phyloP scores from a whole-genome alignment of 2,113 vertebrate genomes.

The Corythornis madagascariensis region DNA sequence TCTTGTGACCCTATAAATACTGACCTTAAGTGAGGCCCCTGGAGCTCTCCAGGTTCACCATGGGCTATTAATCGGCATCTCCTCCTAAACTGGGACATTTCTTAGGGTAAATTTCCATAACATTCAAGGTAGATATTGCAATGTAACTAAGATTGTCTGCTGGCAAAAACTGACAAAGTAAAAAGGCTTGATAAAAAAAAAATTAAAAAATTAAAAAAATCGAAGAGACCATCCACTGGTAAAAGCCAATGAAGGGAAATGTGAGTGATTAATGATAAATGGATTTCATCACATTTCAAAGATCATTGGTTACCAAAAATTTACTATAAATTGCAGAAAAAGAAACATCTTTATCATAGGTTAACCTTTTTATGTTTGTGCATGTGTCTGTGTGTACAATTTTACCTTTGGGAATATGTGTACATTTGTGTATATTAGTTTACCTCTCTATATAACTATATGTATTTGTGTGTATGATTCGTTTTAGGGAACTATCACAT shows the following conservation, averaged over 20 bases:
- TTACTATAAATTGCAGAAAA: not conserved
- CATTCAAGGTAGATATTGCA: not conserved
- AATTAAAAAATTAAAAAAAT: not conserved
- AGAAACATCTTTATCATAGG: not conserved
- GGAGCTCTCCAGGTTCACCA: too few relatives aligned
- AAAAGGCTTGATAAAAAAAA: not conserved
- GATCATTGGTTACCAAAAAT: not conserved
- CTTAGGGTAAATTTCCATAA: not conserved
- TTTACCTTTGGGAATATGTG: not conserved
- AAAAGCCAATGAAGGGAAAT: not conserved
- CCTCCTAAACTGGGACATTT: not conserved
- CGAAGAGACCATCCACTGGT: not conserved
- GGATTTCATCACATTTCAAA: not conserved
- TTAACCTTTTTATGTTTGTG: not conserved
- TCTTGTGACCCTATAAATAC: not conserved
- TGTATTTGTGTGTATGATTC: not conserved
- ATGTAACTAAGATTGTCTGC: not conserved
- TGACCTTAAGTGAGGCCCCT: not conserved
- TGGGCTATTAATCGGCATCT: not conserved
- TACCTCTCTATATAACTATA: not conserved
- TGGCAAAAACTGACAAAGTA: not conserved
- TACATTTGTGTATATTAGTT: not conserved
- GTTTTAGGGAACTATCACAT: too few relatives aligned
- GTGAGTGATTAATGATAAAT: not conserved
- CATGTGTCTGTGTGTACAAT: not conserved